Base-by-base conservation (phyloP, 2,797 vertebrate species). In the Nasua narica region DNA sequence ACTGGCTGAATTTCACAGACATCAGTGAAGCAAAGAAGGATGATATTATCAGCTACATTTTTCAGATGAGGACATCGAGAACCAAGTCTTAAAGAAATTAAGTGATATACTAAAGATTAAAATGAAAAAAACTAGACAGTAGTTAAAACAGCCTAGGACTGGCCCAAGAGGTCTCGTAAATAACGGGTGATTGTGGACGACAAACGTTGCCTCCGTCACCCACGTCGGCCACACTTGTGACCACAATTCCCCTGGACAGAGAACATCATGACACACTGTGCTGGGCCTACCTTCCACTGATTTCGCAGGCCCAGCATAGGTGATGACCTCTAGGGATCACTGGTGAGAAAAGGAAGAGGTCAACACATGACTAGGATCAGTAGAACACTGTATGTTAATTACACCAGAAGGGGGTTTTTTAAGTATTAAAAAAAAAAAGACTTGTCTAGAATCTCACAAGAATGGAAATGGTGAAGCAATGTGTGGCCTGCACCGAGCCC, bases 401-500 rank as follows among this genome's bases (percentile, higher is more conserved):
- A 46, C 4, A 29, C 43, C 9, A 14, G 43, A 40, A 11, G 7
- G n/a, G n/a, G n/a, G 16, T 25, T 29, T 15, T 74, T 72, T 76
- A 74, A 29, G 15, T 13, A 43, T 70, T 72, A n/a, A n/a, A n/a
- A n/a, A n/a, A 35, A 29, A 25, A 76, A 29, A 77, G n/a, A 40
- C 18, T 50, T 54, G 18, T 32, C 74, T 37, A 21, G 12, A 0
- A 46, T 50, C n/a, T 46, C 18, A 27, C 9, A 35, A 79, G 35
- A 86, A 35, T 5, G 69, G 32, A 52, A 37, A 23, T 11, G 11
- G 32, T 27, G 5, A 90, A 40, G 25, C 8, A 15, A n/a, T 2
- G 0, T 18, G 3, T 0, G 16, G 7, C 5, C 50, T 72, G 7
- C 16, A 35, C 12, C 13, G 40, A 27, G 35, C 14, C 27, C 35